Evolutionary conservation across 92 coral and sea anemone genomes (phyloP).

Genomic region (Umimayanthus kanabou): DNA sequence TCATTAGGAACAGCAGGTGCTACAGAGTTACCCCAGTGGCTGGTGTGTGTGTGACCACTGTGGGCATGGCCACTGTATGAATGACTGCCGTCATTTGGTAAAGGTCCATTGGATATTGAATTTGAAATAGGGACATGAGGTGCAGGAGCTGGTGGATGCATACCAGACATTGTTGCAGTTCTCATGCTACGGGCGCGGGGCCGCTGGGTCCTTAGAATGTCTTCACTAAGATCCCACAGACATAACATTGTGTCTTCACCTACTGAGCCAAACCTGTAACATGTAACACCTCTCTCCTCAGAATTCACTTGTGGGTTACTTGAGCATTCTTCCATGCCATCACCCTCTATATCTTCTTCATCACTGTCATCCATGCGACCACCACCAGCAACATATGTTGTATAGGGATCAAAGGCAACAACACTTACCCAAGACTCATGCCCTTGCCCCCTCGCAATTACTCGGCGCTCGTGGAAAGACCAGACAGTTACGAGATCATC

Average conservation of each 20-base stretch:
- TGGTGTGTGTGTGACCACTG: constrained; percentile 56
- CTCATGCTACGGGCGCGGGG: constrained; percentile 87
- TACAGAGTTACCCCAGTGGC: constrained; percentile 62
- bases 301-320: constrained; percentile 58
- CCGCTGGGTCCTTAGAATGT: constrained; percentile 86
- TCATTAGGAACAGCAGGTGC: constrained; percentile 68
- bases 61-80: constrained; percentile 55
- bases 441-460: constrained; percentile 94
- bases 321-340: constrained; percentile 60
- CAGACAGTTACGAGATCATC: constrained; percentile 96
- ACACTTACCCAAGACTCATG: constrained; percentile 97
- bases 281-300: constrained; percentile 75
- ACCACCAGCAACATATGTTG: constrained; percentile 84
- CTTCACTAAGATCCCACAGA: constrained; percentile 97
- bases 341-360: constrained; percentile 86
- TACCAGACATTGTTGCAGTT: constrained; percentile 31
- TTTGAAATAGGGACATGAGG: constrained; percentile 55
- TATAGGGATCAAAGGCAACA: constrained; percentile 96
- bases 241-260: constrained; percentile 94
- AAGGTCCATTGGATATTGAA: constrained; percentile 89
- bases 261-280: constrained; percentile 95
- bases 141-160: constrained; percentile 49
- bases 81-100: constrained; percentile 70
- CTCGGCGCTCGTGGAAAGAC: constrained; percentile 88
- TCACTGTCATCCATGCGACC: constrained; percentile 97